phyloP scores from a whole-genome alignment of 2,113 vertebrate genomes.

The Labrus mixtus region DNA sequence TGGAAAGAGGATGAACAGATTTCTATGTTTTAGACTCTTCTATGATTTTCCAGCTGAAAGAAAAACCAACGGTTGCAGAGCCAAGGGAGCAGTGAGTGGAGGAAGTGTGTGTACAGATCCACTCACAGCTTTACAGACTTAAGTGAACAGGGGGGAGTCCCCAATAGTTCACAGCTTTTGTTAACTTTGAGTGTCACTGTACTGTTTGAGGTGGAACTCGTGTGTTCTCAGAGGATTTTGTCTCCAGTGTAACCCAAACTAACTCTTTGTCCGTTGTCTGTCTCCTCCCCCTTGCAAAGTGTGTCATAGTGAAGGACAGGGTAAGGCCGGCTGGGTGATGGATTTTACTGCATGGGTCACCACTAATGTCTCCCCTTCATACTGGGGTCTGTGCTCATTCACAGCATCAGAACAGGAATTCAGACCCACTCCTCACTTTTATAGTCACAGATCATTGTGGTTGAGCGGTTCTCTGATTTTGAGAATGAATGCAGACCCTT shows the following conservation, averaged over 20 bases:
- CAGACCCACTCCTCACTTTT: slow-evolving; percentile 19
- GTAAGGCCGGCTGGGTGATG: slow-evolving; percentile 81
- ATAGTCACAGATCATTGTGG: slow-evolving; percentile 14
- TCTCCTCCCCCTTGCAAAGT: slow-evolving; percentile 83
- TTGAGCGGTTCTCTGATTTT: slow-evolving; percentile 44
- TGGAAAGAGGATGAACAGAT: not conserved
- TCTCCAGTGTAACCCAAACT: slow-evolving; percentile 60
- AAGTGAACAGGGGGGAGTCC: slow-evolving; percentile 41
- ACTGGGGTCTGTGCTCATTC: slow-evolving; percentile 74
- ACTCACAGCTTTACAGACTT: slow-evolving; percentile 62
- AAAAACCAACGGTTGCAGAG: slow-evolving; percentile 12
- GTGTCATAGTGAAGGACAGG: slow-evolving; percentile 87
- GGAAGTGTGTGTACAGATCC: slow-evolving; percentile 63
- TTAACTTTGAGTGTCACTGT: slow-evolving; percentile 26
- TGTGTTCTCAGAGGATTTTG: slow-evolving; percentile 32
- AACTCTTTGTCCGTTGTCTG: slow-evolving; percentile 82
- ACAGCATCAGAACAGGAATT: slow-evolving; percentile 58
- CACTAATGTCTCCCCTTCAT: slow-evolving; percentile 53
- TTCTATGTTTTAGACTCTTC: not conserved
- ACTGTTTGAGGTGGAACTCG: slow-evolving; percentile 26
- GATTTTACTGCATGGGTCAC: slow-evolving; percentile 82
- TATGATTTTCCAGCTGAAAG: slow-evolving; percentile 12
- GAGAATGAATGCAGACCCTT: slow-evolving; percentile 78
- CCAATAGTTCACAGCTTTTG: slow-evolving; percentile 31
- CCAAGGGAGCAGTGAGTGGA: slow-evolving; percentile 42